Evolutionary conservation across 2,113 vertebrate species (phyloP).

Genomic region (Pterocles orientalis): DNA sequence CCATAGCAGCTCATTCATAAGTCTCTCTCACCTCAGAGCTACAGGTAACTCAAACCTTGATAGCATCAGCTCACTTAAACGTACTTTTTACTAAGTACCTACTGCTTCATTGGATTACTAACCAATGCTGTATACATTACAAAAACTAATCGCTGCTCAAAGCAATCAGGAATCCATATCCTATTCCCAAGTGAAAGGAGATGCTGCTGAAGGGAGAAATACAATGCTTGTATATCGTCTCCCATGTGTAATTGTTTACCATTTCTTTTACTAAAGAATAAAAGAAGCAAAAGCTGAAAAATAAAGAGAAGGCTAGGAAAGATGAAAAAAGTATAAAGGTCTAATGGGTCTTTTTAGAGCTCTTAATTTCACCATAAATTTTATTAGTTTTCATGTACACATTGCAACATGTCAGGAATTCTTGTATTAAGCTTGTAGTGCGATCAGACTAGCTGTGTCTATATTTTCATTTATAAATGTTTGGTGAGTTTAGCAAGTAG

Average conservation of each 20-base stretch:
- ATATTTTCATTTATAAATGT: neutral
- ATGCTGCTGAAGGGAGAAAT: neutral
- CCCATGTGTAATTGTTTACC: neutral
- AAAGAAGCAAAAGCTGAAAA: neutral
- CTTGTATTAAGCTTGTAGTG: neutral
- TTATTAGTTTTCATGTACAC: neutral
- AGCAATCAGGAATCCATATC: slow-evolving; percentile 43
- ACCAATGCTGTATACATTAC: slow-evolving; percentile 41
- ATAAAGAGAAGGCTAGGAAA: neutral
- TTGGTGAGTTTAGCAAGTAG: neutral
- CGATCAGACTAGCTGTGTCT: neutral
- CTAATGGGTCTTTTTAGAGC: neutral
- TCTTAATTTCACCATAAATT: neutral
- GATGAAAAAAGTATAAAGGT: neutral
- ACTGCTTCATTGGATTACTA: slow-evolving; percentile 42
- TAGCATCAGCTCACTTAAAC: slow-evolving; percentile 21
- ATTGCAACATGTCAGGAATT: neutral
- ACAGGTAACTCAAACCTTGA: slow-evolving; percentile 48
- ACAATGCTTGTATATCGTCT: neutral
- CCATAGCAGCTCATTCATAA: slow-evolving; percentile 20
- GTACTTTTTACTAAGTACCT: slow-evolving; percentile 33
- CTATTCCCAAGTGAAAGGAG: slow-evolving; percentile 26
- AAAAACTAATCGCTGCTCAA: slow-evolving; percentile 31
- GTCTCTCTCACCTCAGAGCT: slow-evolving; percentile 9
- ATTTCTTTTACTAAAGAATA: neutral